phyloP scores from a whole-genome alignment of 2,113 vertebrate genomes.

The Himantopus leucocephalus region DNA sequence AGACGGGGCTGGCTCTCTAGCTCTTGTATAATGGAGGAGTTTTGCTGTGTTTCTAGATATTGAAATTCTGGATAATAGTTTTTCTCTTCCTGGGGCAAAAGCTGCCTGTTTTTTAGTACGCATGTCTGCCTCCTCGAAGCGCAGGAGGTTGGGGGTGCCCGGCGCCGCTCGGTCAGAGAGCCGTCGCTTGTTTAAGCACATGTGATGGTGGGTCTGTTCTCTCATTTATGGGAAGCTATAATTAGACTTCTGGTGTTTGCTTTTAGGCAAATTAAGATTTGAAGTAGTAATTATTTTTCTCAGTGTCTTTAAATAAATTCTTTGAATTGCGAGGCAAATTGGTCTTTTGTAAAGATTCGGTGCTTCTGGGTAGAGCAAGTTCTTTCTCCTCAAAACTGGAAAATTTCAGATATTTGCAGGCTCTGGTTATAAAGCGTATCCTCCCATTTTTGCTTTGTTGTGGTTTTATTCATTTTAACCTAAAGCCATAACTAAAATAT shows the following conservation, averaged over 20 bases:
- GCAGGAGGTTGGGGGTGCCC: not conserved
- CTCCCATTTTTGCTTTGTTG: conserved; percentile 51
- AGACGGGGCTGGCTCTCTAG: not conserved
- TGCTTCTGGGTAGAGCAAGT: conserved; percentile 22
- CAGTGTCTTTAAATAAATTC: conserved; percentile 51
- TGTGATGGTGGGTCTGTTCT: not conserved
- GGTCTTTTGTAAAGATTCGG: conserved; percentile 27
- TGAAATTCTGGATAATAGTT: not conserved
- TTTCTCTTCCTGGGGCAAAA: not conserved
- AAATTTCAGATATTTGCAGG: conserved; percentile 1
- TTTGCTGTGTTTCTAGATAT: not conserved
- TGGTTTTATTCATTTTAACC: conserved; percentile 61
- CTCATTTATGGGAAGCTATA: conserved; percentile 40
- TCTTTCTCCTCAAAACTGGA: conserved; percentile 34
- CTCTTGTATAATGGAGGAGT: accelerated
- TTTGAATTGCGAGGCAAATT: conserved; percentile 47
- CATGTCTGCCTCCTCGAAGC: accelerated
- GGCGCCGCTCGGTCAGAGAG: accelerated
- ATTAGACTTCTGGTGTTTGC: conserved; percentile 64
- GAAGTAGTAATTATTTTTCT: conserved; percentile 58
- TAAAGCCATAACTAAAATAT: conserved; percentile 50
- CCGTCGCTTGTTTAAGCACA: not conserved
- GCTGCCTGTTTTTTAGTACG: not conserved
- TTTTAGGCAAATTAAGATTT: conserved; percentile 63
- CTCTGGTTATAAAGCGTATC: not conserved